phyloP scores from a whole-genome alignment of 2,113 vertebrate species.

The Centrocercus urophasianus region DNA sequence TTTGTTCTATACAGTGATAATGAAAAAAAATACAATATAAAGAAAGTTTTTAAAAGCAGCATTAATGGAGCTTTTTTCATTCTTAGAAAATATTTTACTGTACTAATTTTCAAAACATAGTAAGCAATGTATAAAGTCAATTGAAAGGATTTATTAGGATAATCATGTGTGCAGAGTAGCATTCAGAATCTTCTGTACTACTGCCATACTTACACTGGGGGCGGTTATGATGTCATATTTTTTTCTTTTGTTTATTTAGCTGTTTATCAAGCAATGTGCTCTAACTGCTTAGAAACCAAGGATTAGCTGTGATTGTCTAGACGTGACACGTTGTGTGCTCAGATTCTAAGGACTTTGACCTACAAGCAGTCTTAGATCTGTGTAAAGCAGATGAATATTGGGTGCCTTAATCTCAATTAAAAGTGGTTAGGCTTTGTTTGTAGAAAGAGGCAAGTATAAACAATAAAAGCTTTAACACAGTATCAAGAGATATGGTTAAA shows the following conservation, averaged over 20 bases:
- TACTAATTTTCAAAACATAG: neutral
- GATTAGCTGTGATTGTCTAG: neutral
- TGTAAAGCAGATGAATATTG: neutral
- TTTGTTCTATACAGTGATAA: neutral
- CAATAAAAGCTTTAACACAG: neutral
- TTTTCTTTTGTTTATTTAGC: neutral
- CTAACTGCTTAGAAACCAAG: neutral
- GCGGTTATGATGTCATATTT: neutral
- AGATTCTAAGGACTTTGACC: neutral
- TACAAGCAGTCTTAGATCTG: neutral
- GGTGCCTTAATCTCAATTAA: neutral
- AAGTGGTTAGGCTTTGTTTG: neutral
- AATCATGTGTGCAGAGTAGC: neutral
- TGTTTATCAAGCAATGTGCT: neutral
- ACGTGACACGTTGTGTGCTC: neutral
- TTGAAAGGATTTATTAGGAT: neutral
- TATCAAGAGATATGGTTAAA: neutral
- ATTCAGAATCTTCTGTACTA: neutral
- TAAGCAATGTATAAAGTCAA: neutral
- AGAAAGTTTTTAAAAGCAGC: neutral
- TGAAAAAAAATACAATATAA: neutral
- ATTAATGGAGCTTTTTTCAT: neutral
- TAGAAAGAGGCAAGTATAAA: neutral
- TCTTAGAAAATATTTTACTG: neutral
- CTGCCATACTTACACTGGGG: neutral